A percentile compares a stretch with the other conserved stretches of the same genome.
Conservation (phyloP, 2,888 invertebrate genomes). For the Macrophya annulata region DNA sequence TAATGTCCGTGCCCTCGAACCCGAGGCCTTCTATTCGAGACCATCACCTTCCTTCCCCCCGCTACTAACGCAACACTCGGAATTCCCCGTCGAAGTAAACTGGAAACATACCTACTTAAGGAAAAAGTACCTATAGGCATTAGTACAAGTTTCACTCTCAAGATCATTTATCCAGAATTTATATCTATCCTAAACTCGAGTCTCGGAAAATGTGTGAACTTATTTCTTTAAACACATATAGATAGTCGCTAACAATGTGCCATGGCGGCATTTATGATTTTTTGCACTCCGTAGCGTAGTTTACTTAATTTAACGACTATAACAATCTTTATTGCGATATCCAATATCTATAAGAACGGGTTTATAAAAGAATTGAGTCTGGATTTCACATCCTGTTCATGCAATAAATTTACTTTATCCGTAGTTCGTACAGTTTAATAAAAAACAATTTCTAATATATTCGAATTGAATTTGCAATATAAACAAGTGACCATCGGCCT, state of each 20-base stretch:
- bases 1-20: slow-evolving; percentile 69
- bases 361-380: background rate
- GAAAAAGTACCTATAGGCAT: slow-evolving; percentile 14
- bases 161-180: slow-evolving; percentile 3
- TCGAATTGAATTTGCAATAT: background rate
- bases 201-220: background rate
- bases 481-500: slow-evolving; percentile 78
- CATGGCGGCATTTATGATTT: background rate
- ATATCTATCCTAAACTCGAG: background rate
- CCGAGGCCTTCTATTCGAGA: slow-evolving; percentile 59
- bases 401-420: background rate
- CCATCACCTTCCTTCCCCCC: slow-evolving; percentile 23
- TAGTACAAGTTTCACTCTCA: background rate
- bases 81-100: slow-evolving; percentile 41
- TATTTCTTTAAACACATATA: background rate
- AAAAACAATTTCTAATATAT: background rate
- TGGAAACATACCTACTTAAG: background rate
- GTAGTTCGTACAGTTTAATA: background rate
- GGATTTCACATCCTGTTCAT: background rate
- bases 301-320: background rate
- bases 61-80: slow-evolving; percentile 30
- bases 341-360: background rate
- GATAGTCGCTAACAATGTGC: background rate
- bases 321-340: background rate
- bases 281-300: background rate